A percentile compares a stretch with the other conserved stretches of the same genome.
Conservation (phyloP, 2,888 invertebrate genomes). For the Disparrhopalites patrizii region DNA sequence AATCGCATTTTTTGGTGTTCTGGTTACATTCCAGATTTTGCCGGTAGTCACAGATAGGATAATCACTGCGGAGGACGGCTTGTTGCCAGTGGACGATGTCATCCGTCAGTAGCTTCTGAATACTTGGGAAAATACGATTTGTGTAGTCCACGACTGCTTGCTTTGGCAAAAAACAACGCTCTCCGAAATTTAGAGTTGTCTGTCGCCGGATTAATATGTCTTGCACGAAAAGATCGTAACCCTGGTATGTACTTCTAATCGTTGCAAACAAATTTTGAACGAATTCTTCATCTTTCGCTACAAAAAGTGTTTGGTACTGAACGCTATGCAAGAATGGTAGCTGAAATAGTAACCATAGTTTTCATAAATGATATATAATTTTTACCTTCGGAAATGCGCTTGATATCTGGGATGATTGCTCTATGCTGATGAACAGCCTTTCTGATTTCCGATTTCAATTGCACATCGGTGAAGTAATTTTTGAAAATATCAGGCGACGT, state of each 20-base stretch:
- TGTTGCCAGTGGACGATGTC: not conserved
- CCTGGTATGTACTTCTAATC: not conserved
- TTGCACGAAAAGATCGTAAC: not conserved
- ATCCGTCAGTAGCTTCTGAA: not conserved
- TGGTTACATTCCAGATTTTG: not conserved
- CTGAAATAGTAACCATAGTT: too few relatives aligned
- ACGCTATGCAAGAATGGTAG: too few relatives aligned
- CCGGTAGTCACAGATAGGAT: slow-evolving; percentile 4
- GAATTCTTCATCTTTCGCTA: too few relatives aligned
- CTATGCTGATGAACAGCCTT: not conserved
- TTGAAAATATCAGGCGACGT: not conserved
- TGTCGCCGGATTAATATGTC: slow-evolving; percentile 2
- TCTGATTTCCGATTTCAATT: not conserved
- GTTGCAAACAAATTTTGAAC: not conserved
- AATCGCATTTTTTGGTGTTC: slow-evolving; percentile 6
- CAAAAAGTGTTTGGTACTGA: too few relatives aligned
- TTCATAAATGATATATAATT: too few relatives aligned
- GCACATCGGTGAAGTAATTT: not conserved
- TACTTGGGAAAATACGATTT: not conserved
- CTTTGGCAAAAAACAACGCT: not conserved
- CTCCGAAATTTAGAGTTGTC: not conserved
- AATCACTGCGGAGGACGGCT: not conserved
- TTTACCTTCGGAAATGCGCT: not conserved
- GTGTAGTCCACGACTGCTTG: slow-evolving; percentile 2
- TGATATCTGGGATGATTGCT: not conserved